Percentiles rank a stretch among this genome's conserved stretches.
These are phyloP conservation scores for Myoxocephalus aenaeus DNA, from an alignment of 2,797 vertebrate genomes.

Conservation along the genomic window DNA sequence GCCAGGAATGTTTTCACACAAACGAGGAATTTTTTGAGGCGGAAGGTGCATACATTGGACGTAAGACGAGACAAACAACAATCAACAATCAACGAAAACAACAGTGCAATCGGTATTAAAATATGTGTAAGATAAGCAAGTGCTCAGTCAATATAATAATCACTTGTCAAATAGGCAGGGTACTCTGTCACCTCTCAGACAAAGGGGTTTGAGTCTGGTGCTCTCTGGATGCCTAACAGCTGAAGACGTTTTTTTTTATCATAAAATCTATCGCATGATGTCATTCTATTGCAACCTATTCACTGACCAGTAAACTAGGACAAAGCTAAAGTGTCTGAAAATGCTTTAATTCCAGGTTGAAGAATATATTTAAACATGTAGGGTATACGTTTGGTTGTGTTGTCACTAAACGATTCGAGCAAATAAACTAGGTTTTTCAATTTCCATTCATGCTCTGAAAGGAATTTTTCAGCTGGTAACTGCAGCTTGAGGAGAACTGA, in stretches of 20 bases:
- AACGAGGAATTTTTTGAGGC: no score
- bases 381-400: neutral
- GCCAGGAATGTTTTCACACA: no score
- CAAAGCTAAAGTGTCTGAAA: neutral
- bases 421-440: slow-evolving; percentile 35
- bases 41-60: no score
- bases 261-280: slow-evolving; percentile 51
- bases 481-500: slow-evolving; percentile 63
- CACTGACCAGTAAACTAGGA: slow-evolving; percentile 5
- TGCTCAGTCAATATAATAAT: no score
- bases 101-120: no score
- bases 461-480: slow-evolving; percentile 73
- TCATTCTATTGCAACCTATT: slow-evolving; percentile 44
- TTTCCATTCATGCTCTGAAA: slow-evolving; percentile 76
- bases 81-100: no score
- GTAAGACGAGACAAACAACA: no score
- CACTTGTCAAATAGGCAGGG: slow-evolving; percentile 50
- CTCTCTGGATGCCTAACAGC: slow-evolving; percentile 34
- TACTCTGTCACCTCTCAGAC: slow-evolving; percentile 42
- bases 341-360: neutral
- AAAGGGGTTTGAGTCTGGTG: slow-evolving; percentile 21
- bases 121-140: no score
- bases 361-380: neutral
- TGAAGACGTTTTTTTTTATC: slow-evolving; percentile 41
- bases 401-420: slow-evolving; percentile 37